Base-by-base conservation (phyloP, 2,888 invertebrate genomes). In the Adelphocoris suturalis region DNA sequence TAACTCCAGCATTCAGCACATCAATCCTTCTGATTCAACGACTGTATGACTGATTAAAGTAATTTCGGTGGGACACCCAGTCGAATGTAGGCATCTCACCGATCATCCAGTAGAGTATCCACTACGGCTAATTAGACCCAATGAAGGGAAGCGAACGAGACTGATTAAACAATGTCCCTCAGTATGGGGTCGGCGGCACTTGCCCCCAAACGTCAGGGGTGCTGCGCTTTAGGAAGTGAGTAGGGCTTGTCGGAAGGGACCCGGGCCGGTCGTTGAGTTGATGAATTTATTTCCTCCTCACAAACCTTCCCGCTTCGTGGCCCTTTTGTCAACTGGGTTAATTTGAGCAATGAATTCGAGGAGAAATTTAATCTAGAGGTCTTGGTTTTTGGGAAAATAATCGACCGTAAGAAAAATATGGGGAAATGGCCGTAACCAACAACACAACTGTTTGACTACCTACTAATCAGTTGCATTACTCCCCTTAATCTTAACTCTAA, bases 151-250 rank as follows among this genome's bases (percentile, higher is more conserved):
- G 23, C 23, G 23, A 68, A 68, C 68, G 68, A 68, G 68, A 23
- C 68, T 68, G 68, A 68, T 68, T 23, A 68, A 68, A 68, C 68
- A 68, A 68, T 68, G 68, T 68, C 68, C 23, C 68, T 27, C 19
- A 12, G 68, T 11, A 16, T 7, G 52, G 16, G 52, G 52, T 52
- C 52, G 16, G 13, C 52, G 11, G 52, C 52, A 16, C 16, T 13
- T 13, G 16, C 52, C 52, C 52, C 12, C 13, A 5, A 37, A 37
- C 37, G 37, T 52, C 16, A 13, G 13, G 52, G 52, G 13, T 12
- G 0, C 23, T 12, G 23, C 9, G 23, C 68, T 19, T 19, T 12
- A 68, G 68, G 68, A 23, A 68, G 68, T 23, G 68, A 68, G 68
- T 68, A 9, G 68, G 23, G 23, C 19, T 13, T 68, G 68, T 68